phyloP scores from a whole-genome alignment of 2,113 vertebrate genomes.

The Numenius arquata region DNA sequence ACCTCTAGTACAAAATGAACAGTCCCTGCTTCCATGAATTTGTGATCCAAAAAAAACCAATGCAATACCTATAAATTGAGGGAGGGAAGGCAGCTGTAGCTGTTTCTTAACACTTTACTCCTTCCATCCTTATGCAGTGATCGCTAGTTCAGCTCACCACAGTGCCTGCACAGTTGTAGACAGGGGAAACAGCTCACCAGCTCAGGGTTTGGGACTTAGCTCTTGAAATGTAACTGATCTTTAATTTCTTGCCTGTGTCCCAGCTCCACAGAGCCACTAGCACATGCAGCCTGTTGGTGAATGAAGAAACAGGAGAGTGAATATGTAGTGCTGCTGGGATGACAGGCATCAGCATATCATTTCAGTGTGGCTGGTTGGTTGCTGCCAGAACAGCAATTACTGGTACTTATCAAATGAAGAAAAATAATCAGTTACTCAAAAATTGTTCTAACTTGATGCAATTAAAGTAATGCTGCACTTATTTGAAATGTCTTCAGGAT shows the following conservation, averaged over 20 bases:
- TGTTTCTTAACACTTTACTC: not conserved
- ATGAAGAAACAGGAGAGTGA: not conserved
- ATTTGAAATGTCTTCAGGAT: not conserved
- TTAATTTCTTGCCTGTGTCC: not conserved
- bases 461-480: not conserved
- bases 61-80: not conserved
- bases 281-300: not conserved
- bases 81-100: not conserved
- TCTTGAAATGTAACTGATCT: not conserved
- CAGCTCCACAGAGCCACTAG: not conserved
- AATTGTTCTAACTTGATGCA: not conserved
- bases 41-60: not conserved
- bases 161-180: not conserved
- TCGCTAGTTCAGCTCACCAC: not conserved
- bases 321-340: not conserved
- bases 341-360: not conserved
- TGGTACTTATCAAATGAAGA: not conserved
- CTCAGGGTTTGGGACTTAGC: not conserved
- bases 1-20: not conserved
- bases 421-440: not conserved
- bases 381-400: not conserved
- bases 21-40: not conserved
- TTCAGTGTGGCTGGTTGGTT: not conserved
- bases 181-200: not conserved
- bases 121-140: not conserved